Percentiles rank a stretch among this genome's conserved stretches.
These are phyloP conservation scores for Blastobasis adustella DNA, from an alignment of 2,888 invertebrate genomes.

Conservation along the genomic window DNA sequence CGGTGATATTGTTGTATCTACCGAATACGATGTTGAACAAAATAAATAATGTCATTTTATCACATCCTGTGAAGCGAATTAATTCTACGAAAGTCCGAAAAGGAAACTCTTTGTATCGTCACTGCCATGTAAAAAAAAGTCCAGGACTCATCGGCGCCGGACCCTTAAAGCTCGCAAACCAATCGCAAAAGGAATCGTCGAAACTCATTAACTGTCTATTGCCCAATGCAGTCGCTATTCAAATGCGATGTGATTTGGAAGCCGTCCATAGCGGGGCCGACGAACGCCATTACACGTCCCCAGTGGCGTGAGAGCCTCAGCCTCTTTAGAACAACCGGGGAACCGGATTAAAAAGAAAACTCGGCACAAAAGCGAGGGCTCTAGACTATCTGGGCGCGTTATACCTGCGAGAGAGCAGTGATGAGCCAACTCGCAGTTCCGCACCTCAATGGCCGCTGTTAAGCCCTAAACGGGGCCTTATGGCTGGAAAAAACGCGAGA, in stretches of 20 bases:
- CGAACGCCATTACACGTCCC: conserved; percentile 36
- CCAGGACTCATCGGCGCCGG: neutral
- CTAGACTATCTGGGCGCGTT: conserved; percentile 38
- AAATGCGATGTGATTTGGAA: conserved; percentile 64
- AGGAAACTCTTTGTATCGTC: too few species aligned
- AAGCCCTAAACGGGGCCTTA: conserved; percentile 49
- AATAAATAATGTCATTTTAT: too few species aligned
- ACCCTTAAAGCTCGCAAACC: neutral
- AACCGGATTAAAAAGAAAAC: conserved; percentile 12
- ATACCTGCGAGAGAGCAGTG: conserved; percentile 47
- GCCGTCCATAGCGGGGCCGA: conserved; percentile 47
- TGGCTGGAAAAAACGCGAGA: conserved; percentile 27
- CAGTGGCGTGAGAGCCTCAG: conserved; percentile 15
- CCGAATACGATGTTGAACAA: too few species aligned
- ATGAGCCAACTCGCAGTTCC: conserved; percentile 58
- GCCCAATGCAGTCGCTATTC: conserved; percentile 52
- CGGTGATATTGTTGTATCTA: too few species aligned
- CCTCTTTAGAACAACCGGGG: conserved; percentile 14
- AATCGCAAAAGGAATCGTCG: conserved; percentile 30
- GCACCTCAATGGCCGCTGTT: conserved; percentile 55
- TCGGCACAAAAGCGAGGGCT: conserved; percentile 23
- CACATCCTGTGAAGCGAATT: too few species aligned
- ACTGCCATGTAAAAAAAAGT: too few species aligned
- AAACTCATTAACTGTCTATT: conserved; percentile 50
- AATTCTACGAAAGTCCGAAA: too few species aligned